A percentile compares a stretch with the other conserved stretches of the same genome.
Conservation (phyloP, 37 sponge, comb jelly and placozoan species). For the Corticium candelabrum region DNA sequence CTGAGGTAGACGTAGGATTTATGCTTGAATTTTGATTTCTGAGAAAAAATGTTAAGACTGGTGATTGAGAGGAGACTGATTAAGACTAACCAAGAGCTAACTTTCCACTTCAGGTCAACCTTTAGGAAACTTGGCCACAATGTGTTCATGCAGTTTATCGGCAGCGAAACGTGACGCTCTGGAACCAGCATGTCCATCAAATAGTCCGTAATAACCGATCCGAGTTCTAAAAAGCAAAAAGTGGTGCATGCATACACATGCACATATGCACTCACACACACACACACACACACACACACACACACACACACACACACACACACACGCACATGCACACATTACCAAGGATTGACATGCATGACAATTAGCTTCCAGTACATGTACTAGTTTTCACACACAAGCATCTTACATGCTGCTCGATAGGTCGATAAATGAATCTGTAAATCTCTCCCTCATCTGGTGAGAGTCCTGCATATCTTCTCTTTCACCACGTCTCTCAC, state of each 20-base stretch:
- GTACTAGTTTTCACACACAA: too few species aligned
- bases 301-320: not conserved
- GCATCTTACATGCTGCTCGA: not conserved
- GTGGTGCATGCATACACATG: not conserved
- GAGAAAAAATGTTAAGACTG: too few species aligned
- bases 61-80: too few species aligned
- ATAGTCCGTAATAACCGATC: constrained; percentile 67
- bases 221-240: constrained; percentile 25
- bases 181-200: constrained; percentile 80
- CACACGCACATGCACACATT: not conserved
- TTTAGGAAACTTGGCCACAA: constrained; percentile 44
- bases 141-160: constrained; percentile 51
- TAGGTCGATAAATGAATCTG: not conserved
- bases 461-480: constrained; percentile 88
- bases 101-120: constrained; percentile 41
- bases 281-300: constrained; percentile 15
- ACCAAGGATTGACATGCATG: not conserved
- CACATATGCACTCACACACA: too few species aligned
- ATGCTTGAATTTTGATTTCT: too few species aligned
- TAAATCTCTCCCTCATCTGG: constrained; percentile 38
- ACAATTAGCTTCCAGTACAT: not conserved
- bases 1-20: too few species aligned
- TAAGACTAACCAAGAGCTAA: not conserved
- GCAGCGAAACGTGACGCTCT: constrained; percentile 59
- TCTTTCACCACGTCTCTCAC: constrained; percentile 68